Base-by-base conservation (phyloP, 2,888 invertebrate genomes). In the Pediacus dermestoides region DNA sequence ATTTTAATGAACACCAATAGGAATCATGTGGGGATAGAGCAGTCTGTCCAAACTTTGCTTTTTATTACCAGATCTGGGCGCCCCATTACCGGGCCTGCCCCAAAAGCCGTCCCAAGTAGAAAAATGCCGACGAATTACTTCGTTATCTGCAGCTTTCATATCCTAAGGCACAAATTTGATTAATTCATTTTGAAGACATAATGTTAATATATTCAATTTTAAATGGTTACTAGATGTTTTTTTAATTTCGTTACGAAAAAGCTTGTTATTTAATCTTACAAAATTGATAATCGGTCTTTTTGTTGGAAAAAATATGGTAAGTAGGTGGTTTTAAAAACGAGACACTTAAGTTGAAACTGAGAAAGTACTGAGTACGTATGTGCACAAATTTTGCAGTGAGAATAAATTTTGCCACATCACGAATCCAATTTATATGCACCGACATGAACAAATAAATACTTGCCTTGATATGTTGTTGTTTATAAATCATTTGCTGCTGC, bases 71-170 rank as follows among this genome's bases (percentile, higher is more conserved):
- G 63, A 55, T 27, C 60, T 39, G 3, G 67, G 69, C 2, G 69
- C 84, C 6, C 78, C 78, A 57, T 85, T 82, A 1, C 88, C 88
- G 1, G 88, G 88, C 30, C 84, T 75, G 14, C 88, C 88, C 88
- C 88, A 89, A 53, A 85, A 74, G 6, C 78, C 76, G 31, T 80
- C 78, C 81, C 86, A 87, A 1, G 86, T 85, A 50, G 77, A 77
- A 64, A 86, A 85, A 63, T 89, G 88, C 46, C 74, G 74, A 33
- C 75, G 74, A 39, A 79, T 79, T 51, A 77, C 77, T 61, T 82
- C 82, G 16, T 77, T 74, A 22, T 87, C 87, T 44, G 74, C 69
- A 6, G 69, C 72, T 22, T 75, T 76, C 38, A 73, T 73, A 59
- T 77, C 77, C 83, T 83, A 60, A 13, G 67, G 63, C 8, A 8